Conservation (phyloP, 2,113 vertebrate species). For the Scalopus aquaticus region DNA sequence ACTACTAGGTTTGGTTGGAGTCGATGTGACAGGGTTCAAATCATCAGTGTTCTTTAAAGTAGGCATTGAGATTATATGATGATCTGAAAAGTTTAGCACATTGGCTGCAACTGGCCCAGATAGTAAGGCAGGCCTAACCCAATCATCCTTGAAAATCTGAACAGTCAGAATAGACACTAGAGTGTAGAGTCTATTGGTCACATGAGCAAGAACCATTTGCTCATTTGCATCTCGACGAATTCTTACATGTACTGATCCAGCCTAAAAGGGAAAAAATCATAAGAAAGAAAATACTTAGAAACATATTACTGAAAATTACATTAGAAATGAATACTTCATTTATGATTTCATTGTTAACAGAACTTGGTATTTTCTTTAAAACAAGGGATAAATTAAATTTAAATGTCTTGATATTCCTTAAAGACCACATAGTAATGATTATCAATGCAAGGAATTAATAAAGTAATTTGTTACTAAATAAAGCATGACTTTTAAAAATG, state of each 20-base stretch:
- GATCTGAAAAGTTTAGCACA: constrained; percentile 88
- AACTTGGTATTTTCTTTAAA: constrained; percentile 29
- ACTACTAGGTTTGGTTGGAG: constrained; percentile 92
- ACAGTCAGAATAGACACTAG: constrained; percentile 95
- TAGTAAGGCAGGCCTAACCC: constrained; percentile 92
- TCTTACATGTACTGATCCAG: constrained; percentile 96
- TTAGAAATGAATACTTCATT: constrained; percentile 12
- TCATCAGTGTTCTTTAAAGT: constrained; percentile 82
- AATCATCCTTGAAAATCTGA: constrained; percentile 99
- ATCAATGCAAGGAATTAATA: not conserved
- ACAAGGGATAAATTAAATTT: constrained; percentile 12
- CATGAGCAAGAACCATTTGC: constrained; percentile 98
- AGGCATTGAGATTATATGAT: constrained; percentile 86
- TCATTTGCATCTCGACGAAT: constrained; percentile 98
- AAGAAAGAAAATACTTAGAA: constrained; percentile 49
- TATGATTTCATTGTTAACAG: not conserved
- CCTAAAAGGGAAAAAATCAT: constrained; percentile 84
- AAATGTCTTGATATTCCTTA: not conserved
- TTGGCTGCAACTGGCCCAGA: constrained; percentile 86
- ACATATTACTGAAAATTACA: constrained; percentile 13
- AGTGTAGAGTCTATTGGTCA: constrained; percentile 93
- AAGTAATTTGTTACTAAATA: constrained; percentile 34
- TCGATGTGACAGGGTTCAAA: constrained; percentile 91
- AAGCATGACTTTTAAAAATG: not conserved
- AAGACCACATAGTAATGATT: constrained; percentile 2